Percentiles rank a stretch among this genome's conserved stretches.
phyloP scores from a whole-genome alignment of 2,888 invertebrate genomes.

The Axea sp. region DNA sequence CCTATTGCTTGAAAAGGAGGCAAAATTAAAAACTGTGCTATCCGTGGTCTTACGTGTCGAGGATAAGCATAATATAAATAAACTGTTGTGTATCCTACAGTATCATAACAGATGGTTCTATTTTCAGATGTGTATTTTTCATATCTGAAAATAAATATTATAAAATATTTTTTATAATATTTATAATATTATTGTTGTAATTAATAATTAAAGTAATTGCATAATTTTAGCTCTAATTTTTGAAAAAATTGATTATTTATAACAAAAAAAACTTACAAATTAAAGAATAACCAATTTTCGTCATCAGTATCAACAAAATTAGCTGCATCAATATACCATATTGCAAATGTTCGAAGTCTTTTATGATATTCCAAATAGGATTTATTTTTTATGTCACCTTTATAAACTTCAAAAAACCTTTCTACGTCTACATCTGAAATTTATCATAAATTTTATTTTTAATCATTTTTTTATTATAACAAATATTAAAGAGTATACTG shows the following conservation, averaged over 20 bases:
- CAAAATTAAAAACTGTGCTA: slow-evolving; percentile 94
- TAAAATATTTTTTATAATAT: no score
- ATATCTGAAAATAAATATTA: slow-evolving; percentile 83
- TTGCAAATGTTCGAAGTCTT: slow-evolving; percentile 92
- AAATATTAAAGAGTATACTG: no score
- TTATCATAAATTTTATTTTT: not conserved
- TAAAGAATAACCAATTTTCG: slow-evolving; percentile 93
- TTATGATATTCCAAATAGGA: slow-evolving; percentile 90
- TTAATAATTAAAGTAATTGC: no score
- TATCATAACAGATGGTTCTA: slow-evolving; percentile 84
- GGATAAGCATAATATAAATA: slow-evolving; percentile 98
- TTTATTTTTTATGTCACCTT: slow-evolving; percentile 85
- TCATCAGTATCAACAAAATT: slow-evolving; percentile 96
- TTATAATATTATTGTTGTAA: no score
- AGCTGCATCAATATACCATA: slow-evolving; percentile 98
- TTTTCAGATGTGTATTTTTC: slow-evolving; percentile 84
- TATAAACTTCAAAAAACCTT: slow-evolving; percentile 88
- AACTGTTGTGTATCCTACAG: slow-evolving; percentile 93
- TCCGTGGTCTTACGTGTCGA: slow-evolving; percentile 89
- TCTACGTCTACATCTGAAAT: slow-evolving; percentile 70
- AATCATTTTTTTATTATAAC: no score
- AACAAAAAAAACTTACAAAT: slow-evolving; percentile 83
- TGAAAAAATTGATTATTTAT: not conserved
- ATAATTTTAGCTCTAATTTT: no score
- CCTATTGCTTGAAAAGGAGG: slow-evolving; percentile 95